Evolutionary conservation across 2,888 invertebrate genomes (phyloP), one percentile per base, ranked within the genome.

Genomic region (Caenorhabditis virilis): DNA sequence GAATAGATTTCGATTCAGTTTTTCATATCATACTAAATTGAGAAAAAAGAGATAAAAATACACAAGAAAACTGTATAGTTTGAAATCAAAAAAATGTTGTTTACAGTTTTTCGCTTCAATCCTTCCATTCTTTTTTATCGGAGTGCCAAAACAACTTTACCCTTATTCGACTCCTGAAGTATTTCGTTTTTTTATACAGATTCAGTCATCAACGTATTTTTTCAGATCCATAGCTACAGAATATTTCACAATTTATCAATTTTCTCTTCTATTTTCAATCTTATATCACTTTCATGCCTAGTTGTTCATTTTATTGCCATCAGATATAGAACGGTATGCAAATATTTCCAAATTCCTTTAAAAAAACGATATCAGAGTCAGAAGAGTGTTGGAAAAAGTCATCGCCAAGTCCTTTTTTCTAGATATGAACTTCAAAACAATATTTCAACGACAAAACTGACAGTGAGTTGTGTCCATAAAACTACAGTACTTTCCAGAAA

Each of bases 151-250:
- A 27, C 65, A 65, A 46, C 48, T 59, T 43, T 65, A 65, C 22
- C 65, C 65, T 13, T 65, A 65, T 27, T 48, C 55, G 9, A 43
- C 56, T 5, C 65, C 59, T 22, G 65, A 65, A 51, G 61, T 62
- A 36, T 41, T 38, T 6, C 18, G n/a, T 38, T 16, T 38, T 6
- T 2, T 7, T 30, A 41, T 6, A 15, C 4, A 25, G 35, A 9
- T 20, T 23, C 18, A 23, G 43, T 42, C 23, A 23, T 23, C 13
- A 20, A 23, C 11, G n/a, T 26, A 20, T 25, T 27, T 18, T 45
- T 60, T 50, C 36, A 60, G 55, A 41, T 64, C 5, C 58, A 59
- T 5, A 47, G 55, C 43, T 59, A 42, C 49, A 46, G 59, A 42
- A n/a, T 47, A n/a, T 55, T 49, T 22, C 54, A 59, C n/a, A 27